Conservation (phyloP, 2,888 invertebrate species). For the Dascillus cervinus region DNA sequence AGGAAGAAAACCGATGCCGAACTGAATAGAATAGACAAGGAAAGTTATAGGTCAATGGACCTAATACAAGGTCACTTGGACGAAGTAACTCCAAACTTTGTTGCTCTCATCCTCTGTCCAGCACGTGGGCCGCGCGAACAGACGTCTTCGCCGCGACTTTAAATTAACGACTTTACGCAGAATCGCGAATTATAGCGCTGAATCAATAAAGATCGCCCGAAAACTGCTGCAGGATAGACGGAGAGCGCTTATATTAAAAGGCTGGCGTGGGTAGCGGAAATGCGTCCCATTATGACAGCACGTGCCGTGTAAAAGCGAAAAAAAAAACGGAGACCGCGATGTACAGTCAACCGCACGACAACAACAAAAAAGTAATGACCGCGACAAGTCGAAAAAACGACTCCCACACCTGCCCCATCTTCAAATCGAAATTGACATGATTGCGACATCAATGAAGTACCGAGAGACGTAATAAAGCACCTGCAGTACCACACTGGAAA, state of each 20-base stretch:
- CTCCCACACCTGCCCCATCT: no score
- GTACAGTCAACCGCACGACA: conserved; percentile 5
- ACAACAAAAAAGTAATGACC: no score
- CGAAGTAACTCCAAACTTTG: conserved; percentile 12
- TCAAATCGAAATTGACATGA: no score
- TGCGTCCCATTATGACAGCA: conserved; percentile 15
- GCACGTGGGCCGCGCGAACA: conserved; percentile 14
- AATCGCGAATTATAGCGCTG: no score
- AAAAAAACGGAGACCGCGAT: conserved; percentile 2
- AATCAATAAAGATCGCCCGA: no score
- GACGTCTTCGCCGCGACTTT: conserved; percentile 3
- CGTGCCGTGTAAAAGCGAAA: conserved; percentile 13
- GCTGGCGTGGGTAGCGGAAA: conserved; percentile 16
- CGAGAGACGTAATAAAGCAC: no score
- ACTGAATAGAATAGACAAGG: conserved; percentile 2
- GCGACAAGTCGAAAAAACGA: no score
- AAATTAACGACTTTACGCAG: no score
- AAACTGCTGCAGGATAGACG: no score
- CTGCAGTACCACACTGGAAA: no score
- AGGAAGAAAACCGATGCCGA: neutral
- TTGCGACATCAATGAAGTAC: no score
- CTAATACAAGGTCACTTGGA: conserved; percentile 27
- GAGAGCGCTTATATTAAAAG: no score
- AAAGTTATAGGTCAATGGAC: conserved; percentile 25
- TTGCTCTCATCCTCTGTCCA: conserved; percentile 5